A percentile compares a stretch with the other conserved stretches of the same genome.
These are phyloP conservation scores for Alloscopus bannaensis DNA, from an alignment of 2,888 invertebrate species.

Conservation along the genomic window DNA sequence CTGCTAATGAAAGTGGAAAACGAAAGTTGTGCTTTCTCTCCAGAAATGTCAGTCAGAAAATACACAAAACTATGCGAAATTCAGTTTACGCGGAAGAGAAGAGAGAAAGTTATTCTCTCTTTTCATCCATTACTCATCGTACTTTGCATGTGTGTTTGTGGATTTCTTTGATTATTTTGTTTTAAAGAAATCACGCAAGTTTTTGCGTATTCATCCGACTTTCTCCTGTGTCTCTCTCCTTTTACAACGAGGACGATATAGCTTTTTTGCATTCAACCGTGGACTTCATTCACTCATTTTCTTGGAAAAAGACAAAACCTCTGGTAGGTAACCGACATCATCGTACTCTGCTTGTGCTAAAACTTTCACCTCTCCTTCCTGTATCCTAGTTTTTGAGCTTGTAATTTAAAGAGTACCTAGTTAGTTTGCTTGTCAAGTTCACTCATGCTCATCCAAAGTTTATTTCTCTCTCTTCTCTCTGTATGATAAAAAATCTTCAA, in stretches of 20 bases:
- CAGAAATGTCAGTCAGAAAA: too few species aligned
- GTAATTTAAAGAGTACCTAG: neutral
- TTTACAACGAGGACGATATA: neutral
- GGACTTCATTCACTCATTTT: slow-evolving; percentile 1
- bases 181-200: neutral
- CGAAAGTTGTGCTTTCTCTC: neutral
- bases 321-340: too few species aligned
- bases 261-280: neutral
- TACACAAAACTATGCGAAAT: slow-evolving; percentile 17
- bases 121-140: neutral
- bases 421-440: slow-evolving; percentile 23
- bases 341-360: neutral
- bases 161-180: slow-evolving; percentile 1
- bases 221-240: too few species aligned
- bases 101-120: neutral
- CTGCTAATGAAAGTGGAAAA: slow-evolving; percentile 1
- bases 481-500: neutral
- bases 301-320: slow-evolving; percentile 1
- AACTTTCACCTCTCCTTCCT: neutral
- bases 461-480: too few species aligned
- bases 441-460: slow-evolving; percentile 24
- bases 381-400: neutral
- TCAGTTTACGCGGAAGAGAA: slow-evolving; percentile 13
- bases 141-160: neutral
- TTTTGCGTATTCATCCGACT: neutral